A percentile compares a stretch with the other conserved stretches of the same genome.
These are phyloP conservation scores for Eledone cirrhosa DNA, from an alignment of 2,888 invertebrate genomes.

Conservation along the genomic window DNA sequence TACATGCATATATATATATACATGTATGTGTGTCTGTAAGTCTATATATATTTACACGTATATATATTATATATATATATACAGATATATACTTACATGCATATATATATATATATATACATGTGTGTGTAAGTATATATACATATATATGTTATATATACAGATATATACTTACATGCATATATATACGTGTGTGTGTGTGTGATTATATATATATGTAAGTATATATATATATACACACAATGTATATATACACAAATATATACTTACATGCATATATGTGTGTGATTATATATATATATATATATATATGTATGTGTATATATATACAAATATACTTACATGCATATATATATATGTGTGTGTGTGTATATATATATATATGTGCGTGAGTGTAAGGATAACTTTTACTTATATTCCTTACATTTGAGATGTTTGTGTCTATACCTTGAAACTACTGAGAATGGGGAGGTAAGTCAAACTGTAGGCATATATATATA, in stretches of 20 bases:
- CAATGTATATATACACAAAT: too few relatives aligned
- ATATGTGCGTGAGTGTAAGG: not conserved
- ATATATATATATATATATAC: not conserved
- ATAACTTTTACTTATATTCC: too few relatives aligned
- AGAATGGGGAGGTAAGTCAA: too few relatives aligned
- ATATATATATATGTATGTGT: not conserved
- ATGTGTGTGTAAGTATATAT: not conserved
- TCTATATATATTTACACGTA: not conserved
- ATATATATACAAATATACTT: not conserved
- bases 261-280: too few relatives aligned
- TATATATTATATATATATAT: not conserved
- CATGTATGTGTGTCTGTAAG: not conserved
- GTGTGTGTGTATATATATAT: not conserved
- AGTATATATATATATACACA: not conserved
- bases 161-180: not conserved
- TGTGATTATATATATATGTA: not conserved
- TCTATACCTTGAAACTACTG: too few relatives aligned
- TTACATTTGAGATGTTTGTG: too few relatives aligned
- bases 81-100: not conserved
- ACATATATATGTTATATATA: too few relatives aligned
- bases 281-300: not conserved
- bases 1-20: constrained; percentile 1
- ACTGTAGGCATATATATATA: too few relatives aligned
- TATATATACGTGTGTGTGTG: not conserved
- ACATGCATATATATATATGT: not conserved